Evolutionary conservation across 2,113 vertebrate species (phyloP), one percentile per base, ranked within the genome.

Genomic region (Laterallus jamaicensis): DNA sequence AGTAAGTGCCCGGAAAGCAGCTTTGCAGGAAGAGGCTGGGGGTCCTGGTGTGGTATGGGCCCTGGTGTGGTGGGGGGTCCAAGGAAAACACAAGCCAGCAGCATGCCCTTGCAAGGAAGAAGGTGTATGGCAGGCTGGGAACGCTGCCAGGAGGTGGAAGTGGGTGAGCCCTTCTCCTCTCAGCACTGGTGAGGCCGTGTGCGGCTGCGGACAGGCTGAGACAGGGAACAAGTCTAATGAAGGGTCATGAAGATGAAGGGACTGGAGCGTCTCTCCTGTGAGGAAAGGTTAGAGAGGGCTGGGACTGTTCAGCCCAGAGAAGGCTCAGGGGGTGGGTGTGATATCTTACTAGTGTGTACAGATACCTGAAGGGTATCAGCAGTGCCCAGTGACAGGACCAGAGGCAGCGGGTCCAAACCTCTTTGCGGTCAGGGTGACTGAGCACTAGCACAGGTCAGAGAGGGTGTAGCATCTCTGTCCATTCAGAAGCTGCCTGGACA

Each of bases 21-120:
- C 69, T 83, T 64, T 64, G 47, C 64, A 37, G 17, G 12, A 24
- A 50, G 60, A 44, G n/a, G 16, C 42, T 18, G 25, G 1, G 9
- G 6, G 2, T 85, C 25, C 63, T 35, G 13, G 29, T 9, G 32
- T 7, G 7, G 24, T 18, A 22, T 1, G 9, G 5, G 2, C 82
- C 21, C 62, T 35, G 13, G 32, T 8, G 25, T 52, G 24, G 50
- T 26, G 50, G 25, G 25, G 14, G 52, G 8, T 26, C 55, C 8
- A 4, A 21, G 24, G 4, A 0, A 1, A 63, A 15, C 2, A 20
- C 1, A 3, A 56, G 11, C 15, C 7, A 59, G 25, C 49, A 35
- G 10, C 1, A 56, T 74, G 44, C 15, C 25, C 71, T 26, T 25
- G 52, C 8, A 12, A 17, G 26, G 73, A 58, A 37, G 29, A 11